A percentile compares a stretch with the other conserved stretches of the same genome.
phyloP scores from a whole-genome alignment of 2,888 invertebrate genomes.

The Ormia ochracea region DNA sequence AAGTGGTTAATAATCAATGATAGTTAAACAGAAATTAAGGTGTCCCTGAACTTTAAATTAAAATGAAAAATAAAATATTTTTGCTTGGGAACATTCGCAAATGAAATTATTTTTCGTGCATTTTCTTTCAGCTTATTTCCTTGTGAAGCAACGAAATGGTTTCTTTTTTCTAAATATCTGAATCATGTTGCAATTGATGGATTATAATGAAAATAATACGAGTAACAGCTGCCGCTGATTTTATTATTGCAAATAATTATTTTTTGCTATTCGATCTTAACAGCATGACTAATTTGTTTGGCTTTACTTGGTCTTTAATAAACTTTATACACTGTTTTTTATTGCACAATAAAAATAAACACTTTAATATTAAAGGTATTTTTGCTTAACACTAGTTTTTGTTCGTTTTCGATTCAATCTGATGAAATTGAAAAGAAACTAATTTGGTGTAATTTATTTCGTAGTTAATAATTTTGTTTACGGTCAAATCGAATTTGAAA shows the following conservation, averaged over 20 bases:
- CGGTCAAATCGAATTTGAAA: neutral
- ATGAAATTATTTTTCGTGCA: neutral
- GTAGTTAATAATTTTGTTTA: neutral
- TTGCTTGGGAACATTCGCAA: neutral
- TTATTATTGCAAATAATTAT: slow-evolving; percentile 25
- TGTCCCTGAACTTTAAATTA: slow-evolving; percentile 28
- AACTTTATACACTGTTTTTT: neutral
- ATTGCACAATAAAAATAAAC: neutral
- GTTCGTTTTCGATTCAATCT: neutral
- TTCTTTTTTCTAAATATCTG: neutral
- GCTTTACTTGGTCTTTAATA: slow-evolving; percentile 19
- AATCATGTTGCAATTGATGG: slow-evolving; percentile 24
- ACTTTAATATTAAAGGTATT: neutral
- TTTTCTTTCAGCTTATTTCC: neutral
- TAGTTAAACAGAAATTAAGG: neutral
- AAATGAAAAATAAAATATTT: neutral
- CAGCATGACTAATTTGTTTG: slow-evolving; percentile 35
- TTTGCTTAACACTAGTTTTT: slow-evolving; percentile 17
- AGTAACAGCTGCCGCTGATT: slow-evolving; percentile 1
- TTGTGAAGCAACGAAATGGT: neutral
- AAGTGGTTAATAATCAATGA: neutral
- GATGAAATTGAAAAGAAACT: neutral
- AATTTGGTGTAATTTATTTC: neutral
- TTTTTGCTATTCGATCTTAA: neutral
- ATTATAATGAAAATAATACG: slow-evolving; percentile 7